Evolutionary conservation across 2,888 invertebrate genomes (phyloP).

Genomic region (Cynaeus angustus): DNA sequence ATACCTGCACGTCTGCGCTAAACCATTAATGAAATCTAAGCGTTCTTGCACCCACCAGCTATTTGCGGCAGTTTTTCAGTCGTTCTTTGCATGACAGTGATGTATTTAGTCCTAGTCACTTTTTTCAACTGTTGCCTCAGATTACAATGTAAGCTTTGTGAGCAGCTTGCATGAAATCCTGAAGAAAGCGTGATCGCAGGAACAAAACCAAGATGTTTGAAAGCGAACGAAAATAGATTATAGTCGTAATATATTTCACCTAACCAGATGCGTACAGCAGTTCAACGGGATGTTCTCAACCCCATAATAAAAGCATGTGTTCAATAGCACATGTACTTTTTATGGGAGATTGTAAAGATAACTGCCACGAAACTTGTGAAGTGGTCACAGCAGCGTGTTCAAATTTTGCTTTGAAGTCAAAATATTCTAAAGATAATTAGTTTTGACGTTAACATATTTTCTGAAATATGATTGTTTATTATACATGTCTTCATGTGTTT

Average conservation of each 20-base stretch:
- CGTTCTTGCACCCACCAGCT: background rate
- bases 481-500: constrained; percentile 30
- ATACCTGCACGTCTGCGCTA: too few relatives aligned
- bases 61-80: background rate
- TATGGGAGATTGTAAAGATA: constrained; percentile 55
- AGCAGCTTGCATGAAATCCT: constrained; percentile 23
- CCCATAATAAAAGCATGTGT: constrained; percentile 42
- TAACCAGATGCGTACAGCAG: constrained; percentile 60
- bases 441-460: constrained; percentile 19
- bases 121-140: constrained; percentile 24
- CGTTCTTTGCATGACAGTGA: background rate
- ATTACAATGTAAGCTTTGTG: constrained; percentile 32
- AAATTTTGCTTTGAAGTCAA: constrained; percentile 48
- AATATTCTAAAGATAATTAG: constrained; percentile 6
- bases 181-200: constrained; percentile 31
- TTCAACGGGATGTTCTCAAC: constrained; percentile 57
- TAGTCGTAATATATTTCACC: constrained; percentile 52
- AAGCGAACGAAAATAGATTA: constrained; percentile 59
- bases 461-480: constrained; percentile 35
- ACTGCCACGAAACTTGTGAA: constrained; percentile 57
- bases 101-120: background rate
- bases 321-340: constrained; percentile 52
- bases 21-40: too few relatives aligned
- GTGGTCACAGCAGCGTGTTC: constrained; percentile 54
- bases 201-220: constrained; percentile 45